Base-by-base conservation (phyloP, 2,113 vertebrate genomes). In the Rhynchomys soricoides region DNA sequence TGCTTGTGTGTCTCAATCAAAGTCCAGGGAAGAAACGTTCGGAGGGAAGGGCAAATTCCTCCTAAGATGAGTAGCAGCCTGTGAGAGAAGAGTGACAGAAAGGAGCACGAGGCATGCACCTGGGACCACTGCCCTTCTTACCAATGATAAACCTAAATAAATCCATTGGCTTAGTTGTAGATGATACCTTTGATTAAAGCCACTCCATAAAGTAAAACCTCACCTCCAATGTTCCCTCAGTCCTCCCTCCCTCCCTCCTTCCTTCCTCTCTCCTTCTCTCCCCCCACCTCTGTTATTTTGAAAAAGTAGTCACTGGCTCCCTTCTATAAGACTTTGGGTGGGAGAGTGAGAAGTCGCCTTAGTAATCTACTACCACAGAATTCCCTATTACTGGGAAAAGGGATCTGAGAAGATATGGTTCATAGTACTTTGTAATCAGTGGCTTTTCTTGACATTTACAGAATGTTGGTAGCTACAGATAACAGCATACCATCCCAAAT, bases 71-170 rank as follows among this genome's bases (percentile, higher is more conserved):
- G 37, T 34, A 24, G 34, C 12, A 81, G 9, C 21, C 2, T n/a
- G 19, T 26, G 40, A 52, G 19, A 48, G n/a, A 52, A 24, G 37
- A 15, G 57, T 45, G 31, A 55, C 3, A 43, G 16, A 9, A 9
- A 52, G 34, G 15, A 43, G 29, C 29, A 45, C 2, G 12, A 75
- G 50, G 11, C 7, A 9, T 16, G 13, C 0, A 0, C 2, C 0
- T 21, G 26, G 26, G 66, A 26, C 40, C n/a, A 10, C 34, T 17
- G 19, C 24, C 17, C 12, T 13, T 34, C 3, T 11, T 45, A 34
- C n/a, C 70, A 59, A 43, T 43, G 10, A 59, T 26, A 17, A 21
- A 74, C 22, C 48, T 17, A 71, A 52, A 55, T 24, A n/a, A 55
- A 17, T 24, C 37, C 34, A n/a, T n/a, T 57, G 29, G 68, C 26